Evolutionary conservation across 1,140 invertebrate species (phyloP), one percentile per base, ranked within the genome.

Genomic region (Drosophila nasuta): DNA sequence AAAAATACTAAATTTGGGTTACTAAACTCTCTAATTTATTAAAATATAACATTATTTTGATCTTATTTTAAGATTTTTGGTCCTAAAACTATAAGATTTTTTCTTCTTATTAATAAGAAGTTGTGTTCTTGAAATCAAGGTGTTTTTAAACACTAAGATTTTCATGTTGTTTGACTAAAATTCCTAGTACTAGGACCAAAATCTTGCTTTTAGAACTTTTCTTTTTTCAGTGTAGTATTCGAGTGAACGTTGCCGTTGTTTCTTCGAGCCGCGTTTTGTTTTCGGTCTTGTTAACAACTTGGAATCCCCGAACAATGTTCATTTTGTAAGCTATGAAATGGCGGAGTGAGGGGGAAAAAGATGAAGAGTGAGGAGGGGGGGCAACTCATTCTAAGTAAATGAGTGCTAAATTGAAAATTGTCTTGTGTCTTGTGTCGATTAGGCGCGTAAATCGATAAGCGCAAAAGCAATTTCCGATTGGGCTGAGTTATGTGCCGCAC

Each of bases 401-500:
- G 71, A 87, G 82, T 82, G 79, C 79, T 70, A 87, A 88, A 83
- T 88, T 79, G 72, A 79, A 83, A 79, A 82, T 70, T 68, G 80
- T 74, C 76, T 79, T 77, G 69, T 68, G 80, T 71, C 76, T 79
- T 77, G 69, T 66, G 75, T 86, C 80, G 83, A 87, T 87, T 87
- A 88, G 85, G 77, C 83, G 81, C 80, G 74, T 77, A 83, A 83
- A 87, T 83, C 83, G 83, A 87, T 87, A 88, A 87, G 77, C 75
- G 77, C 73, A 87, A 88, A 87, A 87, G 79, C 83, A 87, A 87
- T 87, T 87, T 87, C 83, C 83, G 83, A 87, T 88, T 87, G 71
- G 80, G 69, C 65, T 79, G 83, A 87, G 83, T 87, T 87, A 87
- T 87, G 67, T 82, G 68, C 79, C 46, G 33, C 83, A 86, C 79